These are phyloP conservation scores for Melangyna quadrimaculata DNA, from an alignment of 2,888 invertebrate species.

Conservation along the genomic window DNA sequence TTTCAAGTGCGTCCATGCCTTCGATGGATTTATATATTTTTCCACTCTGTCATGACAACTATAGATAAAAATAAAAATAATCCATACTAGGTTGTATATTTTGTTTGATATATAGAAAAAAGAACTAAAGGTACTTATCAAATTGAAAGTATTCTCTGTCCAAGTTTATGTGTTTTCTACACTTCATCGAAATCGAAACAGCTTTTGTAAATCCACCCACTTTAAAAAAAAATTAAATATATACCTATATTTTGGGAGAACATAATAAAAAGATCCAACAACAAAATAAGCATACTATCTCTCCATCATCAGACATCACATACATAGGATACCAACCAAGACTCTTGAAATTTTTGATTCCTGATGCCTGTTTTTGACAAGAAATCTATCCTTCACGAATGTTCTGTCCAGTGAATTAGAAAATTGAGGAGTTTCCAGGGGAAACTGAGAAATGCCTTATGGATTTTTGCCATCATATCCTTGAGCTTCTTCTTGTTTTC, in stretches of 20 bases:
- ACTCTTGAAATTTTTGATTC: slow-evolving; percentile 66
- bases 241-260: neutral
- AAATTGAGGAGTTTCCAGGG: slow-evolving; percentile 65
- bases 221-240: neutral
- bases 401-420: slow-evolving; percentile 70
- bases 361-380: slow-evolving; percentile 66
- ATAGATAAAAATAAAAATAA: slow-evolving; percentile 34
- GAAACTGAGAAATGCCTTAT: slow-evolving; percentile 55
- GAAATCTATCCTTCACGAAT: slow-evolving; percentile 58
- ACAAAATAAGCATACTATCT: slow-evolving; percentile 16
- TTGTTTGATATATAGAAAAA: slow-evolving; percentile 36
- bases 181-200: slow-evolving; percentile 44
- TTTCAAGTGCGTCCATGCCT: slow-evolving; percentile 30
- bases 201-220: slow-evolving; percentile 28
- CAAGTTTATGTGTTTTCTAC: slow-evolving; percentile 54
- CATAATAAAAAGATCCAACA: slow-evolving; percentile 16
- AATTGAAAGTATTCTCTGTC: slow-evolving; percentile 60
- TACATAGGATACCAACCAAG: neutral
- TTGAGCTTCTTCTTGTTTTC: slow-evolving; percentile 47
- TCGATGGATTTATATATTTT: slow-evolving; percentile 34
- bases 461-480: slow-evolving; percentile 50
- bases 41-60: slow-evolving; percentile 56
- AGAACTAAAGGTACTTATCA: slow-evolving; percentile 51
- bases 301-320: neutral
- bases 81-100: neutral